A percentile compares a stretch with the other conserved stretches of the same genome.
phyloP scores from a whole-genome alignment of 2,113 vertebrate species.

The Actinemys pallida region DNA sequence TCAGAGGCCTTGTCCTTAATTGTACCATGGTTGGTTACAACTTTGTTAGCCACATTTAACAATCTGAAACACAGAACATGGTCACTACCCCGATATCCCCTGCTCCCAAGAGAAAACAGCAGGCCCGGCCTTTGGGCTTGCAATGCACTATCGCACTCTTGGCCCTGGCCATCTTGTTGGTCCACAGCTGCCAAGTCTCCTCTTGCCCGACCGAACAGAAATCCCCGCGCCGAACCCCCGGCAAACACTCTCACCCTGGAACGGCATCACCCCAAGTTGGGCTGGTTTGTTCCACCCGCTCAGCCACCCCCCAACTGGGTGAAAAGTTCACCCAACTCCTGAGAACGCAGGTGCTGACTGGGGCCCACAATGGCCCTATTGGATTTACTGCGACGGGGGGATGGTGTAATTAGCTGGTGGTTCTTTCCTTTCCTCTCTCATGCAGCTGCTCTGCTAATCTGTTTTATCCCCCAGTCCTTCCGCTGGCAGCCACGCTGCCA shows the following conservation, averaged over 20 bases:
- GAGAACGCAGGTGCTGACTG: background rate
- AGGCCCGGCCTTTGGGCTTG: background rate
- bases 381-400: background rate
- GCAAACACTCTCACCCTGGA: background rate
- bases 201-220: background rate
- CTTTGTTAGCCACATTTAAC: background rate
- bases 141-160: background rate
- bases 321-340: background rate
- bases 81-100: background rate
- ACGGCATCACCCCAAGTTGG: background rate
- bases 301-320: background rate
- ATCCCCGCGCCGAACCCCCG: background rate
- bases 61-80: background rate
- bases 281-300: too few species aligned
- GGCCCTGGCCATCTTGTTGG: background rate
- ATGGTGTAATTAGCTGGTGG: background rate
- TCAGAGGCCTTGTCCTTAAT: background rate
- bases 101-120: background rate
- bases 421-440: background rate
- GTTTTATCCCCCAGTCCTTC: background rate
- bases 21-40: background rate
- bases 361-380: background rate
- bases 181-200: background rate
- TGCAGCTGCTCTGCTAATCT: background rate
- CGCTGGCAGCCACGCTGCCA: background rate